These are phyloP conservation scores for Dryas iulia DNA, from an alignment of 1,140 invertebrate species.

Conservation along the genomic window DNA sequence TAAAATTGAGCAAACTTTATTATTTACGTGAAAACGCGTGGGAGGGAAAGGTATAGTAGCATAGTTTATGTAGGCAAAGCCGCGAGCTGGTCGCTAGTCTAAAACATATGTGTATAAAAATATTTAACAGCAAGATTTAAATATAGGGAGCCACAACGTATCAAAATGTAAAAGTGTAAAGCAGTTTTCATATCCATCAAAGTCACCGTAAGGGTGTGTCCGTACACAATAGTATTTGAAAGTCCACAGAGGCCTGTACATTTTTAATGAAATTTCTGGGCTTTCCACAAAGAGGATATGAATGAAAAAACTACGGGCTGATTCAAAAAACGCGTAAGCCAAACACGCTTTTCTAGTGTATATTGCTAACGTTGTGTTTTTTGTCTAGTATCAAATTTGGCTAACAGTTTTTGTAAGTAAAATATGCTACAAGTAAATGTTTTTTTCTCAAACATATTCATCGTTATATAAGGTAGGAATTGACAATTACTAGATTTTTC, in stretches of 20 bases:
- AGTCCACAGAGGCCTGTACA: conserved; percentile 42
- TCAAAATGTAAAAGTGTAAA: conserved; percentile 5
- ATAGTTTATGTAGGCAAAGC: no score
- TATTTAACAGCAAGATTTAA: no score
- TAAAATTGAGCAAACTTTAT: no score
- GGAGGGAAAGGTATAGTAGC: no score
- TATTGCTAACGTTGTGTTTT: neutral
- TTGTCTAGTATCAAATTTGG: neutral
- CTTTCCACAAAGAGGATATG: conserved; percentile 59
- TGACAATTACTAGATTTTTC: no score
- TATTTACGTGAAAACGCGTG: no score
- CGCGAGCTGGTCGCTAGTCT: no score
- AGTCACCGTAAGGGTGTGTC: conserved; percentile 27
- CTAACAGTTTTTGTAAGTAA: no score
- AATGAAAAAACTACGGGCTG: conserved; percentile 48
- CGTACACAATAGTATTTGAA: conserved; percentile 39
- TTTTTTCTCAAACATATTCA: neutral
- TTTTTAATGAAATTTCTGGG: conserved; percentile 67
- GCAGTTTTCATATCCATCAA: conserved; percentile 37
- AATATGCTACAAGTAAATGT: no score
- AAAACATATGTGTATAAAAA: no score
- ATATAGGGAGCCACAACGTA: no score
- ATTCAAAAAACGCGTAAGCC: conserved; percentile 28
- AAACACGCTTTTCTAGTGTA: conserved; percentile 28
- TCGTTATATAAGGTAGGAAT: no score